Percentiles rank a stretch among this genome's conserved stretches.
These are phyloP conservation scores for Agraylea sexmaculata DNA, from an alignment of 1,140 invertebrate species.

Conservation along the genomic window DNA sequence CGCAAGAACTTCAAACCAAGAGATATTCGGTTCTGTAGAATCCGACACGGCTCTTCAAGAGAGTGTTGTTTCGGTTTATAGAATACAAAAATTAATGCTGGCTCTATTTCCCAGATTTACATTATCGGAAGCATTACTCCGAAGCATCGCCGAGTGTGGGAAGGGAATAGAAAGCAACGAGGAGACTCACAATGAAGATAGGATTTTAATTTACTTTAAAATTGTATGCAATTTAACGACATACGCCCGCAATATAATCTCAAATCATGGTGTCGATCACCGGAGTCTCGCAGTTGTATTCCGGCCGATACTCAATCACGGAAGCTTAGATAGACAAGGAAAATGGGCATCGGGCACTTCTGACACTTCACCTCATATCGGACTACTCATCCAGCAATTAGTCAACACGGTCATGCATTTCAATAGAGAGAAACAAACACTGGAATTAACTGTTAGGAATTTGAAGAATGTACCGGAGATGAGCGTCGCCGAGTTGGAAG, in stretches of 20 bases:
- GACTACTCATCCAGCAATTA: constrained; percentile 42
- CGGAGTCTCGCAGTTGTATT: constrained; percentile 36
- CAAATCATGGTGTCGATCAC: constrained; percentile 40
- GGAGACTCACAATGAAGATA: constrained; percentile 5
- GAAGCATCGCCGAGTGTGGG: constrained; percentile 19
- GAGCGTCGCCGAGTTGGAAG: constrained; percentile 32
- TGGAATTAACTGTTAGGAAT: constrained; percentile 31
- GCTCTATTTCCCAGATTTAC: constrained; percentile 57
- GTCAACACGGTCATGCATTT: constrained; percentile 42
- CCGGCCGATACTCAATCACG: constrained; percentile 28
- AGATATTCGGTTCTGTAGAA: constrained; percentile 25
- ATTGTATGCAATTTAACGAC: constrained; percentile 56
- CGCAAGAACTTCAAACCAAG: constrained; percentile 55
- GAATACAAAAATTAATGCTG: constrained; percentile 57
- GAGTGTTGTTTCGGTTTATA: constrained; percentile 36
- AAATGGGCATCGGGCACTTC: constrained; percentile 16
- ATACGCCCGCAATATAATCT: constrained; percentile 50
- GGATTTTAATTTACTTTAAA: constrained; percentile 30
- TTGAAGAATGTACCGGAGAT: constrained; percentile 31
- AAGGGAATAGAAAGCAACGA: constrained; percentile 19
- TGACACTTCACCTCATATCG: constrained; percentile 18
- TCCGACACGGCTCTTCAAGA: constrained; percentile 36
- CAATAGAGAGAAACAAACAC: constrained; percentile 38
- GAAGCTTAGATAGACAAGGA: constrained; percentile 14
- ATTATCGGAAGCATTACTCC: constrained; percentile 26